Conservation (phyloP, 2,888 invertebrate species). For the Phengaris alcon region DNA sequence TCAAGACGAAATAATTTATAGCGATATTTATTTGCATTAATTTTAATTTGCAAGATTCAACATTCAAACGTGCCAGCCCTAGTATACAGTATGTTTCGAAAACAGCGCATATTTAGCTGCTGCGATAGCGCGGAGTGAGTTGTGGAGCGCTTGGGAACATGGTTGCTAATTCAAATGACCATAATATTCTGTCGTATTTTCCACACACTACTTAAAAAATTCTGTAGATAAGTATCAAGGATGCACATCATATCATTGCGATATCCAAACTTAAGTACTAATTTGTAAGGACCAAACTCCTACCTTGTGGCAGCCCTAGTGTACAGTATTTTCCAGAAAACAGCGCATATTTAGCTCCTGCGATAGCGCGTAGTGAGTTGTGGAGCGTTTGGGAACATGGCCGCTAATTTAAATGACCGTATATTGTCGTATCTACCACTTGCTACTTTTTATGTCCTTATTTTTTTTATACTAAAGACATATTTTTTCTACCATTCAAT, state of each 20-base stretch:
- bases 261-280: no score
- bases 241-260: no score
- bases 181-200: conserved; percentile 17
- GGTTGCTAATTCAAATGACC: conserved; percentile 27
- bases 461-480: not conserved
- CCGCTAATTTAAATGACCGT: conserved; percentile 29
- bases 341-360: conserved; percentile 15
- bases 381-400: conserved; percentile 27
- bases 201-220: not conserved
- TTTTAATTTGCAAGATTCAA: no score
- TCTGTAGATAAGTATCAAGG: no score
- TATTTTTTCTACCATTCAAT: not conserved
- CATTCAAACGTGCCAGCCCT: not conserved
- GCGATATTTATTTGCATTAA: no score
- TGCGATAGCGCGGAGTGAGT: conserved; percentile 25
- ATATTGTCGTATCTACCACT: conserved; percentile 20
- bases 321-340: not conserved
- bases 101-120: conserved; percentile 15
- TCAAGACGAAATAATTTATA: no score
- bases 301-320: not conserved
- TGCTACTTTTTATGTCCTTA: conserved; percentile 23
- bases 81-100: not conserved
- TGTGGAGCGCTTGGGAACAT: conserved; percentile 27
- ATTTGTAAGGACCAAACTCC: not conserved
- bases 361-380: conserved; percentile 26